Percentiles rank a stretch among this genome's conserved stretches.
These are phyloP conservation scores for Chitala chitala DNA, from an alignment of 2,113 vertebrate species.

Conservation along the genomic window DNA sequence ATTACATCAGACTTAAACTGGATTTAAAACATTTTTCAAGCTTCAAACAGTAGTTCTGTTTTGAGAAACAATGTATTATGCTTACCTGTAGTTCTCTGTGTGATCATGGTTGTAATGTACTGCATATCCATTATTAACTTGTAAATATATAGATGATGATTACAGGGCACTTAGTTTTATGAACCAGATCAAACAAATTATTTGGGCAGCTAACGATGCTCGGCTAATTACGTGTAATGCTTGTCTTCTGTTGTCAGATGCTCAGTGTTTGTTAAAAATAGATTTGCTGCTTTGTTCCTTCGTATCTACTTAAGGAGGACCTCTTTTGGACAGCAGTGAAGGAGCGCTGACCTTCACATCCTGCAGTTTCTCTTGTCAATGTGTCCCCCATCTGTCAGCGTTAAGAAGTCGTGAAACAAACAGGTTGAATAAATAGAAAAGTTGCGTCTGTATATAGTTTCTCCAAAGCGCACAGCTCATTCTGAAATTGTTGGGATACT, in stretches of 20 bases:
- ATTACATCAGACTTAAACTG: too few relatives aligned
- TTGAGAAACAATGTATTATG: not conserved
- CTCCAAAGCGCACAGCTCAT: not conserved
- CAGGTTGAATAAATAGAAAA: not conserved
- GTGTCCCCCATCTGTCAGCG: not conserved
- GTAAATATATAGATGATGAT: not conserved
- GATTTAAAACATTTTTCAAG: too few relatives aligned
- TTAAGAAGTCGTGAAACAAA: too few relatives aligned
- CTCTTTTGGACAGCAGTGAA: not conserved
- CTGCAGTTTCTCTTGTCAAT: not conserved
- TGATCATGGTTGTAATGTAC: not conserved
- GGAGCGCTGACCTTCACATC: not conserved
- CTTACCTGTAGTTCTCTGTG: not conserved
- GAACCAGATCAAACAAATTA: not conserved
- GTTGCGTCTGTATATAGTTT: not conserved
- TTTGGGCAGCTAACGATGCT: not conserved
- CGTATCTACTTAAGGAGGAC: not conserved
- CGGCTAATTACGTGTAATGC: not conserved
- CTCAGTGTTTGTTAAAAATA: not conserved
- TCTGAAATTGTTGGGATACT: too few relatives aligned
- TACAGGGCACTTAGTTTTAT: not conserved
- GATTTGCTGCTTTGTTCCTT: not conserved
- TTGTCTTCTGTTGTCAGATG: not conserved
- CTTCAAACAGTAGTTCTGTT: not conserved
- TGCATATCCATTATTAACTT: conserved; percentile 5